phyloP scores from a whole-genome alignment of 2,888 invertebrate genomes.

The Baccha elongata region DNA sequence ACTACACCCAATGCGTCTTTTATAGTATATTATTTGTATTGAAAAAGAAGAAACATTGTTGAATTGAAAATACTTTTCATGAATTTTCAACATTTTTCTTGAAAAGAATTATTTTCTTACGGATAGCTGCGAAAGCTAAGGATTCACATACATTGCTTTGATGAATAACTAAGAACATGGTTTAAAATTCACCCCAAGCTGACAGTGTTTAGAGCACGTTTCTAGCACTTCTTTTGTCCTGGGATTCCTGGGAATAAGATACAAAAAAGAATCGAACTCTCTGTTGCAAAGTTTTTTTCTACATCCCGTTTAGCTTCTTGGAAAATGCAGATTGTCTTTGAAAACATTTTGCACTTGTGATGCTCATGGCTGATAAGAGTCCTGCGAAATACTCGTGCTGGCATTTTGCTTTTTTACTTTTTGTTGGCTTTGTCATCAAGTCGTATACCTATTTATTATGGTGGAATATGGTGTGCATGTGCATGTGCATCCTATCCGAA shows the following conservation, averaged over 20 bases:
- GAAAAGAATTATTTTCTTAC: slow-evolving; percentile 15
- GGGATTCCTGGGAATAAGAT: background rate
- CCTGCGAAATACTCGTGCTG: too few relatives aligned
- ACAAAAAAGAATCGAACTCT: slow-evolving; percentile 25
- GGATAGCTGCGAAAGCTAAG: background rate
- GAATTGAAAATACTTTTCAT: slow-evolving; percentile 37
- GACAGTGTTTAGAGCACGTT: slow-evolving; percentile 32
- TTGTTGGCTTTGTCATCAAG: background rate
- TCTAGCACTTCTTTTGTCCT: slow-evolving; percentile 44
- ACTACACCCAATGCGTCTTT: slow-evolving; percentile 25
- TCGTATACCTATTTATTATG: too few relatives aligned
- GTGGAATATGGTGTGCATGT: slow-evolving; percentile 5
- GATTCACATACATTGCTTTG: slow-evolving; percentile 27
- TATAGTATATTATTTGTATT: slow-evolving; percentile 7
- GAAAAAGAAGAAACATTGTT: slow-evolving; percentile 21
- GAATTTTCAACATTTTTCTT: slow-evolving; percentile 53
- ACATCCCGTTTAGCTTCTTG: background rate
- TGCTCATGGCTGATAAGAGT: too few relatives aligned
- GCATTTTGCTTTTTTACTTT: background rate
- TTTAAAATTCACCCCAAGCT: slow-evolving; percentile 40
- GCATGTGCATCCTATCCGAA: slow-evolving; percentile 26
- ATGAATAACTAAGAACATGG: slow-evolving; percentile 42
- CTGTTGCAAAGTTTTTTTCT: slow-evolving; percentile 46
- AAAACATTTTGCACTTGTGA: background rate
- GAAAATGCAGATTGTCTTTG: too few relatives aligned